Base-by-base conservation (phyloP, 2,113 vertebrate species). In the Dolichallabes microphthalmus region DNA sequence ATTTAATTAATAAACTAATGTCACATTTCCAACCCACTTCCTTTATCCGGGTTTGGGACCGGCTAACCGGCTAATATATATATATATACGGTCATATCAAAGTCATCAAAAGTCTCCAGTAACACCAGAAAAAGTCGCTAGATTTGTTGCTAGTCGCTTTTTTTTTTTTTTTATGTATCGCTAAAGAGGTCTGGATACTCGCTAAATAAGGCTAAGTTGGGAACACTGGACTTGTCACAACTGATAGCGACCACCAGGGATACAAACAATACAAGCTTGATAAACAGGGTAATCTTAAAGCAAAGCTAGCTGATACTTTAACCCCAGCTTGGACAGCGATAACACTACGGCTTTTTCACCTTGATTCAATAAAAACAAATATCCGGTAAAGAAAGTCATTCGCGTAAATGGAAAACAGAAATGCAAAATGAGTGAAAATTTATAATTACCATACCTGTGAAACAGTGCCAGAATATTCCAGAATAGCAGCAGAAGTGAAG, bases 371-470 rank as follows among this genome's bases (percentile, higher is more conserved):
- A 27, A 53, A 74, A 22, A 45, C 69, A 74, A 22, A 74, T n/a
- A n/a, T 22, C 39, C 71, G 32, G 9, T 39, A 15, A 15, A 75
- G 27, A n/a, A 0, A 3, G 8, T 66, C 64, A 52, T 35, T 35
- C 32, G 2, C 8, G 2, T 25, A 52, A 75, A 3, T 25, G 39
- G 39, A 45, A 75, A 52, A 9, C 5, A 61, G 12, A 45, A 50
- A 80, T 10, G 1, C 45, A 1, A 73, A 52, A 15, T 53, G 11
- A 19, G 2, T 39, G 17, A 52, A 73, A 27, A 20, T 4, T 5
- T 74, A 50, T 17, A 39, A 86, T 93, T 94, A 93, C 93, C 93
- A 93, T 94, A 93, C 93, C 93, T 94, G 89, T 58, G 61, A 64
- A 85, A 83, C 22, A 7, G 15, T 55, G 75, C 10, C 22, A 52